Conservation (phyloP, 1,140 invertebrate genomes). For the Asbolus verrucosus region DNA sequence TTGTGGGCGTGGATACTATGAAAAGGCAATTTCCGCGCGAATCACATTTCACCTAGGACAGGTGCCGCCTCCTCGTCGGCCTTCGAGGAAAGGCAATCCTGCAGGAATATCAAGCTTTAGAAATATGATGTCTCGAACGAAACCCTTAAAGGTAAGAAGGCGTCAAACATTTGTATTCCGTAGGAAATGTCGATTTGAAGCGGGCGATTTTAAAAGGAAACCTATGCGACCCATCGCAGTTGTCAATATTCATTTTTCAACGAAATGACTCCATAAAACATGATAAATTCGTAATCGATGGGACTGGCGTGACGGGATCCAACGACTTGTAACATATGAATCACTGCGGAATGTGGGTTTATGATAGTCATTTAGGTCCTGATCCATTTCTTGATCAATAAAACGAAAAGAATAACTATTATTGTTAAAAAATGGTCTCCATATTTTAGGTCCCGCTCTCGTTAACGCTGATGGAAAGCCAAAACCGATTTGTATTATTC, state of each 20-base stretch:
- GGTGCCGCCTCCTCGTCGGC: slow-evolving; percentile 11
- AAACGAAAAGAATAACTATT: slow-evolving; percentile 28
- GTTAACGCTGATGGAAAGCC: slow-evolving; percentile 1
- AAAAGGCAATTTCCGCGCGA: background rate
- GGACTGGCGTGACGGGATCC: slow-evolving; percentile 51
- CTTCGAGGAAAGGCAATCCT: slow-evolving; percentile 22
- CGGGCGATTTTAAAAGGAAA: slow-evolving; percentile 48
- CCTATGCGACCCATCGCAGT: slow-evolving; percentile 44
- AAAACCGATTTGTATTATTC: too few species aligned
- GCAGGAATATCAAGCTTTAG: slow-evolving; percentile 32
- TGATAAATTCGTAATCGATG: slow-evolving; percentile 57
- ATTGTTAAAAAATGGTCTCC: slow-evolving; percentile 8
- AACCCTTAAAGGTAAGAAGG: slow-evolving; percentile 43
- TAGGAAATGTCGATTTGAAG: slow-evolving; percentile 49
- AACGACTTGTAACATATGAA: slow-evolving; percentile 60
- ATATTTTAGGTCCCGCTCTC: background rate
- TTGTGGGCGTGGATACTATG: background rate
- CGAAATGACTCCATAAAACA: slow-evolving; percentile 56
- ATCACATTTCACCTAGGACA: slow-evolving; percentile 7
- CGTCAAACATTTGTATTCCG: slow-evolving; percentile 53
- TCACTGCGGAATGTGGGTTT: slow-evolving; percentile 54
- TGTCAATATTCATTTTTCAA: slow-evolving; percentile 60
- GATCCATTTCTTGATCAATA: slow-evolving; percentile 30
- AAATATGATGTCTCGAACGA: slow-evolving; percentile 18
- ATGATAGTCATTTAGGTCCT: slow-evolving; percentile 53